A percentile compares a stretch with the other conserved stretches of the same genome.
These are phyloP conservation scores for Philereme transversata DNA, from an alignment of 2,888 invertebrate species.

Conservation along the genomic window DNA sequence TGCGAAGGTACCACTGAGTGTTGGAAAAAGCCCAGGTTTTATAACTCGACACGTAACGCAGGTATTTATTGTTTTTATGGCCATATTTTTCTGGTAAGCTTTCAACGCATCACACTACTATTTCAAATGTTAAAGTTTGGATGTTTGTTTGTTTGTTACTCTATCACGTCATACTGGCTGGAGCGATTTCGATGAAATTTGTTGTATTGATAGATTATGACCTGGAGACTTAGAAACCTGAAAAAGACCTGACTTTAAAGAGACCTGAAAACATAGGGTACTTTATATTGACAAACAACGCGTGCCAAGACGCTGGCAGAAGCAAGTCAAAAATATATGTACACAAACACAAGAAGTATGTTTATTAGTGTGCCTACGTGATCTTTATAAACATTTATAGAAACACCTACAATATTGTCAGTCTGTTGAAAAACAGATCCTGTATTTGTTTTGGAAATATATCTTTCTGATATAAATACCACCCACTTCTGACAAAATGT, in stretches of 20 bases:
- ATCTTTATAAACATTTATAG: constrained; percentile 2
- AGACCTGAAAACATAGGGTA: no score
- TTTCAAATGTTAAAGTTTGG: no score
- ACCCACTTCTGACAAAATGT: constrained; percentile 13
- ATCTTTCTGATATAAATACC: constrained; percentile 14
- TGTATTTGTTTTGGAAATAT: constrained; percentile 6
- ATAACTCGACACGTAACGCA: constrained; percentile 46
- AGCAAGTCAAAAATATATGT: constrained; percentile 7
- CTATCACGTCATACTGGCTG: no score
- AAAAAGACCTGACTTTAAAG: no score
- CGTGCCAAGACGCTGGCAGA: no score
- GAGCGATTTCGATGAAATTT: no score
- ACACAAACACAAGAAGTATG: constrained; percentile 39
- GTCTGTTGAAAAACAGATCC: constrained; percentile 26
- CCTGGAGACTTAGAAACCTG: no score
- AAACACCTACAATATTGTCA: constrained; percentile 27
- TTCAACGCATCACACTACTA: constrained; percentile 29
- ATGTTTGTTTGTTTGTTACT: no score
- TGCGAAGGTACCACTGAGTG: constrained; percentile 26
- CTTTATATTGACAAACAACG: no score
- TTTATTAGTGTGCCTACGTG: constrained; percentile 15
- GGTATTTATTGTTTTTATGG: constrained; percentile 48
- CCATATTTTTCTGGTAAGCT: constrained; percentile 49
- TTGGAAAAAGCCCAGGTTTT: constrained; percentile 26
- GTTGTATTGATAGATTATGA: not conserved